Evolutionary conservation across 53 echinoderm and acorn worm genomes (phyloP), one percentile per base, ranked within the genome.

Genomic region (Temnopleurus reevesii): DNA sequence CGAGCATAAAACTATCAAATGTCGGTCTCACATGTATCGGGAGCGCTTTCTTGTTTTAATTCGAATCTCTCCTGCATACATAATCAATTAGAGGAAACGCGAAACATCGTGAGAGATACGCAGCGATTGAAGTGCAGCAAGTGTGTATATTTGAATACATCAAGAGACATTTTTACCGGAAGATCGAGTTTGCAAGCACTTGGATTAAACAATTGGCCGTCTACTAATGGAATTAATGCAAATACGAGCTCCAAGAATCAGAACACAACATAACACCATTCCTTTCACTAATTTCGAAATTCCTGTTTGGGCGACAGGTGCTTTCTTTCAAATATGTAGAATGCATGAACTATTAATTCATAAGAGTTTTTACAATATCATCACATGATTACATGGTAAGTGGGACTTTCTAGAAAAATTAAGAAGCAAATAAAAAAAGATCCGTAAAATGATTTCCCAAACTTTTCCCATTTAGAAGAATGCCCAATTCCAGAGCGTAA

Each of bases 131-230:
- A 71, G 43, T 41, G 21, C 41, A 21, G 7, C 21, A 1, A 41
- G 21, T 23, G 71, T 38, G 71, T 38, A 71, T 71, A 71, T n/a
- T 41, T 71, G 71, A 38, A 71, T 71, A 34, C 34, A 38, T 71
- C 23, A 43, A 71, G 41, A 0, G 71, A 8, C 41, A 41, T 71
- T 71, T 61, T 41, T 36, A 19, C 6, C 71, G 38, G 8, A 7
- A 71, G 36, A 71, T 34, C 9, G 1, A 12, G 34, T 71, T 41
- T 7, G 43, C n/a, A 8, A 64, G 33, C 31, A 64, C 4, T 65
- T 27, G 5, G 41, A 41, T 38, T 43, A 71, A 41, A 71, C 38
- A 19, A 71, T 43, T 63, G 10, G 71, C 43, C 33, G 65, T 65
- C 18, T 19, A 65, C 65, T 18, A 65, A 35, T 35, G 35, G 36